Evolutionary conservation across 2,113 vertebrate species (phyloP).

Genomic region (Poeciliopsis retropinna): DNA sequence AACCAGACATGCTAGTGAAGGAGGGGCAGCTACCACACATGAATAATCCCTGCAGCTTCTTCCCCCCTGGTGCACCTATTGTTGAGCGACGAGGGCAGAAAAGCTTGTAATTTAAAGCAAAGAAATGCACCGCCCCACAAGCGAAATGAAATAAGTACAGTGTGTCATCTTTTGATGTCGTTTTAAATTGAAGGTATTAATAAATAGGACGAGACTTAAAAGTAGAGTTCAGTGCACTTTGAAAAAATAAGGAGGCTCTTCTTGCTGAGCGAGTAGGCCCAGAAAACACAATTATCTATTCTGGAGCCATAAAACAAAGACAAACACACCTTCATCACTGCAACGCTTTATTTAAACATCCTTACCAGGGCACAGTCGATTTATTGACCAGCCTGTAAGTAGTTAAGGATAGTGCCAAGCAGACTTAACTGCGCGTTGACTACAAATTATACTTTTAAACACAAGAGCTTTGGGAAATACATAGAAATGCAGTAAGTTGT

Average conservation of each 20-base stretch:
- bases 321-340: conserved; percentile 43
- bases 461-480: conserved; percentile 1
- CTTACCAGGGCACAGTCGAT: conserved; percentile 10
- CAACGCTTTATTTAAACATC: conserved; percentile 16
- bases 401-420: background rate
- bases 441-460: conserved; percentile 19
- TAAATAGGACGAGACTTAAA: background rate
- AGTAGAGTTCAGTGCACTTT: conserved; percentile 5
- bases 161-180: background rate
- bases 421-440: background rate
- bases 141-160: background rate
- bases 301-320: conserved; percentile 43
- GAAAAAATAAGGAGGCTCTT: conserved; percentile 6
- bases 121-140: background rate
- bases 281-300: conserved; percentile 38
- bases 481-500: background rate
- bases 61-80: conserved; percentile 5
- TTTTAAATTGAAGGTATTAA: background rate
- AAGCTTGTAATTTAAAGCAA: conserved; percentile 16
- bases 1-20: conserved; percentile 58
- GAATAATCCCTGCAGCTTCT: conserved; percentile 33
- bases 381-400: background rate
- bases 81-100: conserved; percentile 4
- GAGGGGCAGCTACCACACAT: conserved; percentile 51
- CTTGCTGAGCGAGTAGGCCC: conserved; percentile 55